Evolutionary conservation across 1,140 invertebrate species (phyloP).

Genomic region (Drosophila equinoxialis): DNA sequence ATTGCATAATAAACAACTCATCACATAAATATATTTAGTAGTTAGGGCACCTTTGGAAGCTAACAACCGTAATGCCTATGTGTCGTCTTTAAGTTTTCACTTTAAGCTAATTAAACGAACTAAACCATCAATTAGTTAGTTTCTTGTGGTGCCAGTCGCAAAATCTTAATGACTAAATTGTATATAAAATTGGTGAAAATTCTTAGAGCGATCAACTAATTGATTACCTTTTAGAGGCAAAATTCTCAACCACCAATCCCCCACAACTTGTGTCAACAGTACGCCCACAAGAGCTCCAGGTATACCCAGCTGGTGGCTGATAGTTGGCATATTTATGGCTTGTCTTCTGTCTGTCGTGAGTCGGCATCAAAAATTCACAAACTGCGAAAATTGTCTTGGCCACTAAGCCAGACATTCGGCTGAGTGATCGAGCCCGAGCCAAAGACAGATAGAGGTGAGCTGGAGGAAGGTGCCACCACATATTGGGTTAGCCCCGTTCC

Average conservation of each 20-base stretch:
- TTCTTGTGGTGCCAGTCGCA: conserved; percentile 20
- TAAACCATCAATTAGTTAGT: neutral
- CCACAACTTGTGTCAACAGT: conserved; percentile 43
- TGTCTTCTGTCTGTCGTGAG: conserved; percentile 28
- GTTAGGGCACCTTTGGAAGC: conserved; percentile 3
- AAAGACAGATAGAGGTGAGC: neutral
- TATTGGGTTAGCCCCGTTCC: conserved; percentile 54
- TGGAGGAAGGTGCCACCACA: conserved; percentile 17
- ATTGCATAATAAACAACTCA: conserved; percentile 60
- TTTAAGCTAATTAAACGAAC: conserved; percentile 46
- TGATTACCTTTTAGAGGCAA: conserved; percentile 2
- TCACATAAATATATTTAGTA: conserved; percentile 8
- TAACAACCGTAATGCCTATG: conserved; percentile 16
- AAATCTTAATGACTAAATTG: conserved; percentile 35
- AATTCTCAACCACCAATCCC: conserved; percentile 34
- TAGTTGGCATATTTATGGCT: conserved; percentile 59
- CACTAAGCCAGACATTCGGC: conserved; percentile 43
- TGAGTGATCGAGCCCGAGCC: conserved; percentile 9
- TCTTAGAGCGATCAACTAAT: conserved; percentile 30
- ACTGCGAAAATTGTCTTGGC: conserved; percentile 55
- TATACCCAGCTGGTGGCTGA: conserved; percentile 30
- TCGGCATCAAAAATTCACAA: conserved; percentile 30
- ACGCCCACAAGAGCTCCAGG: conserved; percentile 3
- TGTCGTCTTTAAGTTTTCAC: neutral
- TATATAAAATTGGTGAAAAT: conserved; percentile 42